Conservation (phyloP, 92 coral and sea anemone genomes). For the Zoanthus solanderi region DNA sequence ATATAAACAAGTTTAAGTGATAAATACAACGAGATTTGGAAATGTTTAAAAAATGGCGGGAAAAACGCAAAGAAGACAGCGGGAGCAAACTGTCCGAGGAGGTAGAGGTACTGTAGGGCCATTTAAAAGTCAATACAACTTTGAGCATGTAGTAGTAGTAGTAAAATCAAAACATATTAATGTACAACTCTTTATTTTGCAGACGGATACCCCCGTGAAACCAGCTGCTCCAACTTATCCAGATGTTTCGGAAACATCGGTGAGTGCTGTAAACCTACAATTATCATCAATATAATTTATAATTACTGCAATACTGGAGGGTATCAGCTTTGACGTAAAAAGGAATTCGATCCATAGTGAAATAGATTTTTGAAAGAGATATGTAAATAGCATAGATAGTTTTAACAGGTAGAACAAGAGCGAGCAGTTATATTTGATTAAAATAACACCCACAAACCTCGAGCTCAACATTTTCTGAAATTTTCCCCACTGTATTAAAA, state of each 20-base stretch:
- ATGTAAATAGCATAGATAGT: no score
- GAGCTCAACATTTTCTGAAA: no score
- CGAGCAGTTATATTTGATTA: no score
- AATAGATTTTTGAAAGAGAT: no score
- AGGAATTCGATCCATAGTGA: no score
- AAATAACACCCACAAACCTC: no score
- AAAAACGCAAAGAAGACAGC: slow-evolving; percentile 64
- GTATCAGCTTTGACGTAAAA: no score
- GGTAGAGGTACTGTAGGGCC: background rate
- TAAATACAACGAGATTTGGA: background rate
- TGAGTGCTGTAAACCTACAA: background rate
- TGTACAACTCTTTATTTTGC: background rate
- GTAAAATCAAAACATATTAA: background rate
- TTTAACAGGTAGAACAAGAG: no score
- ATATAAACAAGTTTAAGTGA: no score
- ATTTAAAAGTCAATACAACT: background rate
- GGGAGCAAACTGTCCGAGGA: slow-evolving; percentile 51
- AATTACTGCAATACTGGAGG: no score
- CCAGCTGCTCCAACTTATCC: background rate
- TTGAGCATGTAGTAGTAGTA: background rate
- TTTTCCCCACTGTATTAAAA: no score
- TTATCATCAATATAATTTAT: no score
- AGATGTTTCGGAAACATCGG: slow-evolving; percentile 40
- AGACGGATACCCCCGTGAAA: slow-evolving; percentile 18
- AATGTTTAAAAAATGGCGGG: slow-evolving; percentile 90